A percentile compares a stretch with the other conserved stretches of the same genome.
These are phyloP conservation scores for Fistularia commersonii DNA, from an alignment of 2,797 vertebrate species.

Conservation along the genomic window DNA sequence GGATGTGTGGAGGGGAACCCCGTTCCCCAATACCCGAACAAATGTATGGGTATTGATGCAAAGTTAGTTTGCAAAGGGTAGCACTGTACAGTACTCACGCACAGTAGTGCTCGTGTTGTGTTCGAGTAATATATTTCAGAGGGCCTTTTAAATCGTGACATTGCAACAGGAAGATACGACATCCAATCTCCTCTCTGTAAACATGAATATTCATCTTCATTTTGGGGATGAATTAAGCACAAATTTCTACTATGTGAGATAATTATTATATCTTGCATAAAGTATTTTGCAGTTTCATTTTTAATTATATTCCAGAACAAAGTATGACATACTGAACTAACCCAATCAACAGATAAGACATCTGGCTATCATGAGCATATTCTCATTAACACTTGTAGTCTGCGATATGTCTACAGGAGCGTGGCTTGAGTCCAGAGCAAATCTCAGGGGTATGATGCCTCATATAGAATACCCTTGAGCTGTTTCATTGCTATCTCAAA, in stretches of 20 bases:
- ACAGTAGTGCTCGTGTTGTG: slow-evolving; percentile 6
- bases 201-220: neutral
- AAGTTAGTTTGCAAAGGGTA: slow-evolving; percentile 1
- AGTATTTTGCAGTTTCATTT: slow-evolving; percentile 4
- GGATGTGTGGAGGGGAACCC: slow-evolving; percentile 57
- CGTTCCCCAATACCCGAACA: slow-evolving; percentile 33
- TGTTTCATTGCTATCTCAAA: slow-evolving; percentile 69
- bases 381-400: slow-evolving; percentile 79
- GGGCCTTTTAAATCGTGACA: too few relatives aligned
- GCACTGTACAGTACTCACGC: too few relatives aligned
- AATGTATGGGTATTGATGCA: slow-evolving; percentile 19
- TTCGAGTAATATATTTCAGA: neutral
- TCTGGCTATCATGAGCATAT: slow-evolving; percentile 69
- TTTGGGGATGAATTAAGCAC: neutral
- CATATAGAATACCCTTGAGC: slow-evolving; percentile 80
- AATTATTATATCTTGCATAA: slow-evolving; percentile 1
- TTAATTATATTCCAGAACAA: slow-evolving; percentile 10
- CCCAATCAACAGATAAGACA: slow-evolving; percentile 55
- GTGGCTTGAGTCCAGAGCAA: slow-evolving; percentile 67
- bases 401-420: slow-evolving; percentile 63
- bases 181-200: too few relatives aligned
- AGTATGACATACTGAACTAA: slow-evolving; percentile 35
- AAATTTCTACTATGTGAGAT: neutral
- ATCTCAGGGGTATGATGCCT: slow-evolving; percentile 66
- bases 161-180: too few relatives aligned